phyloP scores from a whole-genome alignment of 2,113 vertebrate species.

The Brachirus orientalis region DNA sequence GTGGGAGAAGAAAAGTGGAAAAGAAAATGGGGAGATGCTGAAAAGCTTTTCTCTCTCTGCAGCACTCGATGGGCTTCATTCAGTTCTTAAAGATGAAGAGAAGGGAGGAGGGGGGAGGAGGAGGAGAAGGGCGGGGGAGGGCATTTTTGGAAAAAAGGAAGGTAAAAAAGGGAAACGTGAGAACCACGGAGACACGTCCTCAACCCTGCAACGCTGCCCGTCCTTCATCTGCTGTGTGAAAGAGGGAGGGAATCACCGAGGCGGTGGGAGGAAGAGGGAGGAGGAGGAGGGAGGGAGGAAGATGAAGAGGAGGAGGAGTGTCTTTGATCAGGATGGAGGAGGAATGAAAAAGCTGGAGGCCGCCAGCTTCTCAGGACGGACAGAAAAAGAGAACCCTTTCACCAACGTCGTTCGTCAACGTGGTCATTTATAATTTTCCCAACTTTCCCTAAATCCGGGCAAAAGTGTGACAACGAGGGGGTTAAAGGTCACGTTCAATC shows the following conservation, averaged over 20 bases:
- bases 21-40: slow-evolving; percentile 24
- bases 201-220: slow-evolving; percentile 16
- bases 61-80: slow-evolving; percentile 46
- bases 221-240: slow-evolving; percentile 28
- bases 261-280: background rate
- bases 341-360: slow-evolving; percentile 36
- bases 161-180: slow-evolving; percentile 37
- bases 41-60: slow-evolving; percentile 40
- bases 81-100: slow-evolving; percentile 61
- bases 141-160: slow-evolving; percentile 31
- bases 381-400: background rate
- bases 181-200: slow-evolving; percentile 51
- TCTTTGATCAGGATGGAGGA: slow-evolving; percentile 50
- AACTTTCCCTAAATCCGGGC: no score
- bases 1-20: background rate
- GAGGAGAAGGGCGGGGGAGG: slow-evolving; percentile 43
- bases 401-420: no score
- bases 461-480: no score
- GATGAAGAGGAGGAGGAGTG: slow-evolving; percentile 2
- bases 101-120: slow-evolving; percentile 36
- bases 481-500: no score
- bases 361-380: slow-evolving; percentile 46
- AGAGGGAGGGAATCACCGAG: slow-evolving; percentile 16
- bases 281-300: slow-evolving; percentile 2
- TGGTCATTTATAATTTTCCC: no score